phyloP scores from a whole-genome alignment of 2,113 vertebrate species.

The Thamnophis sirtalis region DNA sequence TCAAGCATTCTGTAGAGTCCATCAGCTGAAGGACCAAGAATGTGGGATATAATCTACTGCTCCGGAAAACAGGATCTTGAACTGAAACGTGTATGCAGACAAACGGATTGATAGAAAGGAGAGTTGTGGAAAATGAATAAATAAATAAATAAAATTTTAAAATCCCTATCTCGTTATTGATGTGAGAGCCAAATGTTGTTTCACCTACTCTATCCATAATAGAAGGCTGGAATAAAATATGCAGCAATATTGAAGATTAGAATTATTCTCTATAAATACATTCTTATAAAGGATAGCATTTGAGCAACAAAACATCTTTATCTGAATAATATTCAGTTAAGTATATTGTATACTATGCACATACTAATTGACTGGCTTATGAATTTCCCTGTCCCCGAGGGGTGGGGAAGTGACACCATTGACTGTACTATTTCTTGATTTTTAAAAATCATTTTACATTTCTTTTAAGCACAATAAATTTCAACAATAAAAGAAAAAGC shows the following conservation, averaged over 20 bases:
- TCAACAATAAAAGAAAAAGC: conserved; percentile 2
- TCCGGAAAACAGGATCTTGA: background rate
- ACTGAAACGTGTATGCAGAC: background rate
- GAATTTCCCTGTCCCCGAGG: background rate
- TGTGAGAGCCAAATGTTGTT: background rate
- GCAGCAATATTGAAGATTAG: background rate
- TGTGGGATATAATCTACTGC: background rate
- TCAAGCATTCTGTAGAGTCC: background rate
- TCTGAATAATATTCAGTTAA: background rate
- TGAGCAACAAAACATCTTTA: background rate
- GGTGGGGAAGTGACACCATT: background rate
- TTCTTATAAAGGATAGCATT: background rate
- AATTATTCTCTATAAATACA: background rate
- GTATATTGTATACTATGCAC: background rate
- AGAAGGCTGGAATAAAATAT: background rate
- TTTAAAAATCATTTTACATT: background rate
- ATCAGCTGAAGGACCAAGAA: background rate
- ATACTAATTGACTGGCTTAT: background rate
- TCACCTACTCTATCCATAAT: background rate
- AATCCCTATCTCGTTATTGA: background rate
- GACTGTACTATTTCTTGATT: background rate
- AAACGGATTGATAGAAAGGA: background rate
- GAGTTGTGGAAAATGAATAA: background rate
- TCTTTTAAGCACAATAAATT: background rate
- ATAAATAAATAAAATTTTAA: background rate